phyloP scores from a whole-genome alignment of 1,140 invertebrate species.

The Cardiocondyla obscurior region DNA sequence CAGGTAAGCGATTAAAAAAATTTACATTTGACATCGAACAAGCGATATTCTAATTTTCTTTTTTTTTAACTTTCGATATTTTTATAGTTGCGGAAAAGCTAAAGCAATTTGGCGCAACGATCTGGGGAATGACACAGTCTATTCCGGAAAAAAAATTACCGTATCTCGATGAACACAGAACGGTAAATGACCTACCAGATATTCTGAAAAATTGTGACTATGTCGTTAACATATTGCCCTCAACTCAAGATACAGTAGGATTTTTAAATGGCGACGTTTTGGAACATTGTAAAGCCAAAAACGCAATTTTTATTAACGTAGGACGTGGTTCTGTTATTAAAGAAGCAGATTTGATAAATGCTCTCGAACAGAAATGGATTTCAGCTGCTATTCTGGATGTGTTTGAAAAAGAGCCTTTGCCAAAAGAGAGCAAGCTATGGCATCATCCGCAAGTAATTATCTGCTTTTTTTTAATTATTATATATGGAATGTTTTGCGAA shows the following conservation, averaged over 20 bases:
- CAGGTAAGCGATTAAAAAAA: conserved; percentile 75
- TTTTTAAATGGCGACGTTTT: conserved; percentile 84
- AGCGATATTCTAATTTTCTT: background rate
- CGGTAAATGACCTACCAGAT: conserved; percentile 76
- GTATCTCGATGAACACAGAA: conserved; percentile 74
- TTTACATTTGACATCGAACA: background rate
- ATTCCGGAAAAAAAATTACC: conserved; percentile 66
- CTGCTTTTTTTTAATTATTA: background rate
- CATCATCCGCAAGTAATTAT: conserved; percentile 79
- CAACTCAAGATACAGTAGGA: conserved; percentile 83
- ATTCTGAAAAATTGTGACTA: conserved; percentile 85
- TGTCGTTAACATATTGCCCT: conserved; percentile 85
- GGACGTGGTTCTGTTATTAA: conserved; percentile 85
- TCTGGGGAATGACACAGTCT: conserved; percentile 78
- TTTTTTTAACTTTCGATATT: conserved; percentile 18
- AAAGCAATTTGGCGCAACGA: conserved; percentile 78
- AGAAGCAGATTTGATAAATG: conserved; percentile 84
- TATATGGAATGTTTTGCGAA: background rate
- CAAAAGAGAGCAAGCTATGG: conserved; percentile 84
- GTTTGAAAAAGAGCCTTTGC: conserved; percentile 85
- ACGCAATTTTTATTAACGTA: conserved; percentile 85
- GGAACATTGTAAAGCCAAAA: conserved; percentile 78
- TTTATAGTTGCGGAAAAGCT: conserved; percentile 80
- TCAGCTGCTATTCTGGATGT: conserved; percentile 86
- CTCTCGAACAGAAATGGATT: conserved; percentile 85